Conservation (phyloP, 2,888 invertebrate species). For the Peribatodes rhomboidaria region DNA sequence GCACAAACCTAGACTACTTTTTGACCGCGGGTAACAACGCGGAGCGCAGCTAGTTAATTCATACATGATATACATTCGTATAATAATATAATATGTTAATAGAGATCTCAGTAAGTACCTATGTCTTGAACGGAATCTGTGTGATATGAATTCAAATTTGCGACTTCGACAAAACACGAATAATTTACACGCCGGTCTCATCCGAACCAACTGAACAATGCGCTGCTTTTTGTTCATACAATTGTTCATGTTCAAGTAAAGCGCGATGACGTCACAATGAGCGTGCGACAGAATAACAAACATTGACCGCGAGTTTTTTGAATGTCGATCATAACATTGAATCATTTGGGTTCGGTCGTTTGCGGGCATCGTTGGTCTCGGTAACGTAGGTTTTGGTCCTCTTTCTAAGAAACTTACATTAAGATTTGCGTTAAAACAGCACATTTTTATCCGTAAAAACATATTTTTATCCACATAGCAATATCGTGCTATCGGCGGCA, state of each 20-base stretch:
- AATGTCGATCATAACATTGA: constrained; percentile 25
- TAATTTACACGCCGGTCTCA: not conserved
- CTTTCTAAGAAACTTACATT: too few species aligned
- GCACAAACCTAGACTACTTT: too few species aligned
- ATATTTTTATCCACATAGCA: too few species aligned
- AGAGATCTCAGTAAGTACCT: too few species aligned
- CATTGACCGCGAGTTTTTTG: constrained; percentile 16
- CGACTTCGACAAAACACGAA: not conserved
- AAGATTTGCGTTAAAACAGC: too few species aligned
- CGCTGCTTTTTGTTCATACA: constrained; percentile 20
- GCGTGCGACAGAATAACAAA: constrained; percentile 20
- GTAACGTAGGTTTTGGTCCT: not conserved
- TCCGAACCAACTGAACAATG: constrained; percentile 11
- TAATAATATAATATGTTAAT: too few species aligned
- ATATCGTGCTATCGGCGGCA: not conserved
- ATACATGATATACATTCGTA: too few species aligned
- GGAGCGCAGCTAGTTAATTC: too few species aligned
- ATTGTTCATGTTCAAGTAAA: constrained; percentile 5
- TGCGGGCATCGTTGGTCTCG: not conserved
- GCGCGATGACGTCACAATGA: constrained; percentile 19
- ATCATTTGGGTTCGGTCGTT: not conserved
- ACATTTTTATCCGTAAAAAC: too few species aligned
- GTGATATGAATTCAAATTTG: not conserved
- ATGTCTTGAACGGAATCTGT: too few species aligned
- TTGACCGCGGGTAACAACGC: too few species aligned